phyloP scores from a whole-genome alignment of 1,140 invertebrate species.

The Zelostemma sp. region DNA sequence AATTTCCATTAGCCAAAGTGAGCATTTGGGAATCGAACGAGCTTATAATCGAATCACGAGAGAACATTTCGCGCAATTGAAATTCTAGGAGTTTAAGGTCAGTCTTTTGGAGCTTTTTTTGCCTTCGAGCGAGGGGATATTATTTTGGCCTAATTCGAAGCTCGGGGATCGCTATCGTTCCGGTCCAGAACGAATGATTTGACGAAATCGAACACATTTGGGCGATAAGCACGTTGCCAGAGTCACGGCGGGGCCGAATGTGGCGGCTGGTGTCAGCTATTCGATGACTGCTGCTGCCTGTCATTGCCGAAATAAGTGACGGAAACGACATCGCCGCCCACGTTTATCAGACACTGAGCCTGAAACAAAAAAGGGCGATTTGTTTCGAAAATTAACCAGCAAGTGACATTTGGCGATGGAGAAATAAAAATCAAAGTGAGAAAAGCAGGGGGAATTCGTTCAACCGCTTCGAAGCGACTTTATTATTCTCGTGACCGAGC shows the following conservation, averaged over 20 bases:
- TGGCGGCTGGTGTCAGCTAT: conserved; percentile 66
- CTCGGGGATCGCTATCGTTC: neutral
- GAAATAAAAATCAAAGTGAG: no score
- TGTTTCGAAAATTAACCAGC: no score
- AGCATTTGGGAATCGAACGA: no score
- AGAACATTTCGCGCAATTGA: no score
- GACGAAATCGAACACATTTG: conserved; percentile 23
- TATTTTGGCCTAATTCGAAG: neutral
- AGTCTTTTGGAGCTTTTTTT: no score
- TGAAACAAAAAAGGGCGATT: conserved; percentile 70
- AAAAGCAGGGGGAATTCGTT: no score
- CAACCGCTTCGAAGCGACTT: neutral
- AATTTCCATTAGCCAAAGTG: no score
- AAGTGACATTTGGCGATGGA: no score
- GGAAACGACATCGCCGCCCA: conserved; percentile 92
- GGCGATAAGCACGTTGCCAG: neutral
- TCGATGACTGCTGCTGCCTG: conserved; percentile 53
- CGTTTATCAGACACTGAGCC: conserved; percentile 94
- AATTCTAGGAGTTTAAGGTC: no score
- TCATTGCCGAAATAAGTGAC: conserved; percentile 73
- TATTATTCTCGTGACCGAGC: neutral
- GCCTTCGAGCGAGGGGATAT: no score
- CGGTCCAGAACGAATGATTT: conserved; percentile 5
- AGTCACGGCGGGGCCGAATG: conserved; percentile 65
- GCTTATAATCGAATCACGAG: no score